Conservation (phyloP, 2,888 invertebrate genomes). For the Andrena hattorfiana region DNA sequence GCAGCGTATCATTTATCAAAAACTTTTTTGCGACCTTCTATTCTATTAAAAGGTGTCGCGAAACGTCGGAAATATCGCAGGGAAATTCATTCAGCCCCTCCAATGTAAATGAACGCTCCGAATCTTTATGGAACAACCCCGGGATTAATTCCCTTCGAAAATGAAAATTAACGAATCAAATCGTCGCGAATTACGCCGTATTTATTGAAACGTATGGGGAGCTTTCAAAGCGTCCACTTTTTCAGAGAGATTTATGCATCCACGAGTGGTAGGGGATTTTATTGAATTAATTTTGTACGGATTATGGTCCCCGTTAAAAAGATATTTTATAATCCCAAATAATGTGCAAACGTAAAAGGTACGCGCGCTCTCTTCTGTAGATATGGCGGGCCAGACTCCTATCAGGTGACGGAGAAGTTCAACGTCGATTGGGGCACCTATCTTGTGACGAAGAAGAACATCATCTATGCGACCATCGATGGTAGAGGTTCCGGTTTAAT, state of each 20-base stretch:
- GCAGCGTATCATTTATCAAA: constrained; percentile 56
- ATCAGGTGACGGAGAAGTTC: constrained; percentile 93
- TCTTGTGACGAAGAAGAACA: constrained; percentile 92
- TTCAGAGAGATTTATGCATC: not conserved
- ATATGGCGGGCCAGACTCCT: constrained; percentile 97
- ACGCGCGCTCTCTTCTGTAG: constrained; percentile 84
- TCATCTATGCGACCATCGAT: constrained; percentile 96
- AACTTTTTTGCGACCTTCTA: constrained; percentile 44
- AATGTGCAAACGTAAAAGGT: no score
- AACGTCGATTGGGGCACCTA: constrained; percentile 95
- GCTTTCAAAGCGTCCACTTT: not conserved
- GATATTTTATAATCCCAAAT: not conserved
- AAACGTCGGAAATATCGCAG: constrained; percentile 35
- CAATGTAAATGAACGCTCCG: constrained; percentile 35
- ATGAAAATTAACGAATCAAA: constrained; percentile 10
- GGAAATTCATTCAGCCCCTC: constrained; percentile 43
- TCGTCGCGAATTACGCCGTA: not conserved
- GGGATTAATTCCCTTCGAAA: constrained; percentile 24
- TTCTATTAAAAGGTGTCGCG: constrained; percentile 33
- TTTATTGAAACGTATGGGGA: not conserved
- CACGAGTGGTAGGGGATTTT: not conserved
- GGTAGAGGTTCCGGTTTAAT: constrained; percentile 95
- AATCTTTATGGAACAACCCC: constrained; percentile 39
- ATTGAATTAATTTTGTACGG: not conserved
- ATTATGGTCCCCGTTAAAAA: not conserved